Evolutionary conservation across 2,113 vertebrate species (phyloP).

Genomic region (human): DNA sequence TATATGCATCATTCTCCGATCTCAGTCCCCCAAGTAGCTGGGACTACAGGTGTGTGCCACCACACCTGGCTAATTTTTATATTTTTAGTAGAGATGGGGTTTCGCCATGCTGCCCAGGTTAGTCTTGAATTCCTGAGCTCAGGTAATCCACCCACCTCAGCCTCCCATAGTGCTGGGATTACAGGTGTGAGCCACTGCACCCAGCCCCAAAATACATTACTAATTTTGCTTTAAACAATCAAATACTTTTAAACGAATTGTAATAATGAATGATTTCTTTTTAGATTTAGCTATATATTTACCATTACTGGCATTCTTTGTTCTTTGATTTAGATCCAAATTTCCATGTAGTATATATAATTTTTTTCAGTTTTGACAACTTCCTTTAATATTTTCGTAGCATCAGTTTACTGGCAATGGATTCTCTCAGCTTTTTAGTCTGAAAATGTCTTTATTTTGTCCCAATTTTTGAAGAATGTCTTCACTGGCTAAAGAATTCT

Average conservation of each 20-base stretch:
- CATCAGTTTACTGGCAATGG: background rate
- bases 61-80: too few relatives aligned
- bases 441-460: background rate
- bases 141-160: too few relatives aligned
- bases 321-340: background rate
- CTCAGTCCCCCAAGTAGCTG: too few relatives aligned
- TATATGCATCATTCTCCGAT: too few relatives aligned
- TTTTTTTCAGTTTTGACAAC: background rate
- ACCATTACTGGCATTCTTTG: background rate
- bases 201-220: too few relatives aligned
- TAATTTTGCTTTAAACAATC: background rate
- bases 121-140: too few relatives aligned
- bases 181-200: too few relatives aligned
- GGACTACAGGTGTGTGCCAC: too few relatives aligned
- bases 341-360: background rate
- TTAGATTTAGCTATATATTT: background rate
- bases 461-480: background rate
- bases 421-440: background rate
- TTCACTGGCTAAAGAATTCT: background rate
- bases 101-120: too few relatives aligned
- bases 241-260: background rate
- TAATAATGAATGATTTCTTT: background rate
- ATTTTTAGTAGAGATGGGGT: too few relatives aligned
- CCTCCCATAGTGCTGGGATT: too few relatives aligned
- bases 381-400: conserved; percentile 3